phyloP scores from a whole-genome alignment of 2,888 invertebrate species.

The Cheilosia variabilis region DNA sequence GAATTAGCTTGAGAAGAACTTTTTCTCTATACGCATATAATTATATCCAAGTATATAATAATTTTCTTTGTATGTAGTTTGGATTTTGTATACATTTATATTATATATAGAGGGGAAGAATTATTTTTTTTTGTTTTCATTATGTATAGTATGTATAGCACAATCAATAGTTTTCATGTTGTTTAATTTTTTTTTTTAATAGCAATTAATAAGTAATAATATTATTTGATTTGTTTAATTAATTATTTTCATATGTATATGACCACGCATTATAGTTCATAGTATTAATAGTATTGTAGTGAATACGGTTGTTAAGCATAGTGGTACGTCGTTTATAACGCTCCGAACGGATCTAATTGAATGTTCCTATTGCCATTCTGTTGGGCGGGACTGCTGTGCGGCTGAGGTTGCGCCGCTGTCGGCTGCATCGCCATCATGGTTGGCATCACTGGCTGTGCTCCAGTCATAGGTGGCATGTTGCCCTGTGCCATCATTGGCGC shows the following conservation, averaged over 20 bases:
- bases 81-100: conserved; percentile 30
- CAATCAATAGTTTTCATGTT: conserved; percentile 55
- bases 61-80: conserved; percentile 50
- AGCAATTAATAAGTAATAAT: conserved; percentile 63
- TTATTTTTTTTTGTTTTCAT: conserved; percentile 11
- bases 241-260: conserved; percentile 21
- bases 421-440: conserved; percentile 77
- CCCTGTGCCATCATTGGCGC: conserved; percentile 81
- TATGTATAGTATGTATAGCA: conserved; percentile 53
- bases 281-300: conserved; percentile 57
- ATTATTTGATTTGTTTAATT: conserved; percentile 58
- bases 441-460: conserved; percentile 80
- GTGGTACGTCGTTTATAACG: conserved; percentile 81
- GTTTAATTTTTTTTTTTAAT: conserved; percentile 19
- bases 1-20: conserved; percentile 61
- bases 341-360: conserved; percentile 85
- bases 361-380: conserved; percentile 83
- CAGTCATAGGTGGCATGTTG: conserved; percentile 83
- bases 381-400: conserved; percentile 80
- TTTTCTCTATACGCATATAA: conserved; percentile 13
- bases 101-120: conserved; percentile 43
- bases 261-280: conserved; percentile 25
- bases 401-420: conserved; percentile 78
- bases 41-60: conserved; percentile 36
- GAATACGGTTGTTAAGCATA: conserved; percentile 33